A percentile compares a stretch with the other conserved stretches of the same genome.
Conservation (phyloP, 2,113 vertebrate species). For the Patagioenas fasciata region DNA sequence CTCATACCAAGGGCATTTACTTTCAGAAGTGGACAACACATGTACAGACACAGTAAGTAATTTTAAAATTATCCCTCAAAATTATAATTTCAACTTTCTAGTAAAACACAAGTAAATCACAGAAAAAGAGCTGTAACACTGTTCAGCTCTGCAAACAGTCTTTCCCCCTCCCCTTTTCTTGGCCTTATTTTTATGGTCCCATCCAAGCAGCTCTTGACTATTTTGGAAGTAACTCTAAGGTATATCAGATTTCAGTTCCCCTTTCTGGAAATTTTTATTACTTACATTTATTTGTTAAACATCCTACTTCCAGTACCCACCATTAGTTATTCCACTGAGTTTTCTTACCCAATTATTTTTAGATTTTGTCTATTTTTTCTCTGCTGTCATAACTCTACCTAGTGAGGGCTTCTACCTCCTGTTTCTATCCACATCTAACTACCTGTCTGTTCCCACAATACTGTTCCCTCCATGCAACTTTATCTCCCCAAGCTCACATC, state of each 20-base stretch:
- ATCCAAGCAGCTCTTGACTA: not conserved
- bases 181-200: not conserved
- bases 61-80: not conserved
- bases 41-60: not conserved
- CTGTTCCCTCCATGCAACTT: not conserved
- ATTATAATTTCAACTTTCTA: not conserved
- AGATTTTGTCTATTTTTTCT: not conserved
- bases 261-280: not conserved
- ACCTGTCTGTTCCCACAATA: not conserved
- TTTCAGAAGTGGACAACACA: not conserved
- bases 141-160: not conserved
- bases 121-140: not conserved
- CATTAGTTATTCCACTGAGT: not conserved
- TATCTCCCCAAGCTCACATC: not conserved
- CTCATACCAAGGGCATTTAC: not conserved
- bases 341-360: not conserved
- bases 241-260: not conserved
- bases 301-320: not conserved
- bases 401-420: not conserved
- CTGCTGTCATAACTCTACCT: not conserved
- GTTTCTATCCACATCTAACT: not conserved
- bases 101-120: not conserved
- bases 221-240: not conserved
- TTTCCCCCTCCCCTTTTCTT: not conserved
- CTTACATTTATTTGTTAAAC: not conserved